Evolutionary conservation across 2,888 invertebrate genomes (phyloP).

Genomic region (Prosopocoilus inquinatus): DNA sequence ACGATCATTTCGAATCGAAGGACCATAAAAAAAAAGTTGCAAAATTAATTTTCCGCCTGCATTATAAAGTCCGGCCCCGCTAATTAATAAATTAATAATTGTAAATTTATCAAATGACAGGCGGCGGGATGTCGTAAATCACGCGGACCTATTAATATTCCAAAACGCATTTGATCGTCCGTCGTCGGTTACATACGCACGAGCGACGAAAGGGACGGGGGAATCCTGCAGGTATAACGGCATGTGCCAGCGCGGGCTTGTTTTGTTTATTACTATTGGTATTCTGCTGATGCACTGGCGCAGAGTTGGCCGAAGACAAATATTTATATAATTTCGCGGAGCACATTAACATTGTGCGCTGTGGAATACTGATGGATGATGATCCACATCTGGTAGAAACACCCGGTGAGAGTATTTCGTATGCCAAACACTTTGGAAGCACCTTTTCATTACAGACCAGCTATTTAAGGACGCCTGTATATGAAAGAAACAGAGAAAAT

Average conservation of each 20-base stretch:
- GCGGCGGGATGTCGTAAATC: slow-evolving; percentile 5
- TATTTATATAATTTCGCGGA: background rate
- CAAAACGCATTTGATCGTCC: background rate
- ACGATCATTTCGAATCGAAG: background rate
- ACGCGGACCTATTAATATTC: slow-evolving; percentile 19
- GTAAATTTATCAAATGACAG: slow-evolving; percentile 4
- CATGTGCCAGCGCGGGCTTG: slow-evolving; percentile 22
- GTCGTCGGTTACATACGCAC: slow-evolving; percentile 13
- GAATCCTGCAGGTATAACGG: slow-evolving; percentile 19
- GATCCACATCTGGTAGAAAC: too few relatives aligned
- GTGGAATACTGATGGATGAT: too few relatives aligned
- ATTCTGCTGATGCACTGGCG: background rate
- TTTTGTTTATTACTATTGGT: background rate
- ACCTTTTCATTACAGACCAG: too few relatives aligned
- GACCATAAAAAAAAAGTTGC: too few relatives aligned
- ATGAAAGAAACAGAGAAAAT: too few relatives aligned
- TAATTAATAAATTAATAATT: slow-evolving; percentile 1
- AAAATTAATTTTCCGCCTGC: too few relatives aligned
- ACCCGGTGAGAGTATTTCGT: too few relatives aligned
- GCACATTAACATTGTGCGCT: too few relatives aligned
- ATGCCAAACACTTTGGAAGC: too few relatives aligned
- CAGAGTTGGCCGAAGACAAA: background rate
- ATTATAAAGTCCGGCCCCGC: too few relatives aligned
- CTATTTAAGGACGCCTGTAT: background rate
- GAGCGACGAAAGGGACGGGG: slow-evolving; percentile 5